A percentile compares a stretch with the other conserved stretches of the same genome.
Conservation (phyloP, 2,113 vertebrate species). For the Aviceda subcristata region DNA sequence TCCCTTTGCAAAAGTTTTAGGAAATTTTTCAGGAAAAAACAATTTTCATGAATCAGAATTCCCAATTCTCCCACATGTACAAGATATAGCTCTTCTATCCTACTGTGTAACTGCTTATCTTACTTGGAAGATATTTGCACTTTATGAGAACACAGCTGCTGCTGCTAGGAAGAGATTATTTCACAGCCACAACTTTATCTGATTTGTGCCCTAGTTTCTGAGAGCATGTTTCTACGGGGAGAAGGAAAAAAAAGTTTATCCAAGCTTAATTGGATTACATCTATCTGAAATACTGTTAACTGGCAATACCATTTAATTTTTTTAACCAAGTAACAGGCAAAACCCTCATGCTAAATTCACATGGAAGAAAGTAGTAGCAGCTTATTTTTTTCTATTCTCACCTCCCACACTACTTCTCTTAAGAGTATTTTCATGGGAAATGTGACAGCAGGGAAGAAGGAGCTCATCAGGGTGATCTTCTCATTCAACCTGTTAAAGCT, state of each 20-base stretch:
- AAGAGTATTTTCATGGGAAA: neutral
- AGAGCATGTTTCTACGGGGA: neutral
- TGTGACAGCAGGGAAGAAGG: neutral
- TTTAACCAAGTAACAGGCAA: neutral
- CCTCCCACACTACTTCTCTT: neutral
- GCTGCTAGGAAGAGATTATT: neutral
- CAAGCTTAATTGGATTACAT: neutral
- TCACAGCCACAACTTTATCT: neutral
- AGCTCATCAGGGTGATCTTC: neutral
- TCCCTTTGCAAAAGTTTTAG: neutral
- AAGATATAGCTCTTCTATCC: neutral
- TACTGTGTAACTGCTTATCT: neutral
- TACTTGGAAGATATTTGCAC: neutral
- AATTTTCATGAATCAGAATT: neutral
- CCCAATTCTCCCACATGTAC: neutral
- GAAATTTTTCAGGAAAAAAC: neutral
- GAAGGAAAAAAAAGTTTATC: neutral
- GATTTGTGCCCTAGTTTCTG: neutral
- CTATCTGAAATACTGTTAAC: neutral
- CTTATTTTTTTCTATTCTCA: neutral
- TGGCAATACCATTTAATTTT: neutral
- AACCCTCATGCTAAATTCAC: neutral
- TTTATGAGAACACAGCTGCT: neutral
- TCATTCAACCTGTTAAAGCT: neutral
- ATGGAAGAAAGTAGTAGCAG: neutral